A percentile compares a stretch with the other conserved stretches of the same genome.
phyloP scores from a whole-genome alignment of 2,888 invertebrate genomes.

The Tipula lateralis region DNA sequence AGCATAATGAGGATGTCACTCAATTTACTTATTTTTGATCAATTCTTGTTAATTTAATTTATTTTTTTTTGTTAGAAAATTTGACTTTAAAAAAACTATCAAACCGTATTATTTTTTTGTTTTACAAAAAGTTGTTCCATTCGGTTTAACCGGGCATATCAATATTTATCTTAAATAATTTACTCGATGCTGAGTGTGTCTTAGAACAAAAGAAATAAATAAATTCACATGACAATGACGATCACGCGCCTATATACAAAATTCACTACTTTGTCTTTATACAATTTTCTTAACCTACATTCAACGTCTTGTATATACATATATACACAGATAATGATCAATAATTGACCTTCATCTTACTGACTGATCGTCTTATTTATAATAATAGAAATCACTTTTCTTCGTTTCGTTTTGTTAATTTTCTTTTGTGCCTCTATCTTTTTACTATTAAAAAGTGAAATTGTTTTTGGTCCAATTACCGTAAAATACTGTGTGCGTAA shows the following conservation, averaged over 20 bases:
- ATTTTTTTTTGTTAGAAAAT: not conserved
- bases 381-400: slow-evolving; percentile 13
- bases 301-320: not conserved
- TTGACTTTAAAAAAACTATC: not conserved
- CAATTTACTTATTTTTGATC: not conserved
- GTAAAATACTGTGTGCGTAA: not conserved
- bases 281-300: not conserved
- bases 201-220: not conserved
- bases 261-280: not conserved
- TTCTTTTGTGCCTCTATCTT: not conserved
- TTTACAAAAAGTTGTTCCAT: slow-evolving; percentile 11
- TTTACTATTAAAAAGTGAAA: not conserved
- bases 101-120: not conserved
- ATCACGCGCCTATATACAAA: not conserved
- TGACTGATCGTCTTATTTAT: not conserved
- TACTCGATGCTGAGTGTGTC: not conserved
- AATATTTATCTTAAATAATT: not conserved
- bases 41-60: not conserved
- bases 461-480: not conserved
- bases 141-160: not conserved
- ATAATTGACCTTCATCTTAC: slow-evolving; percentile 1
- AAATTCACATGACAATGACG: not conserved
- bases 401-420: not conserved
- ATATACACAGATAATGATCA: not conserved
- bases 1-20: not conserved